Base-by-base conservation (phyloP, 2,888 invertebrate genomes). In the Drosophila subquinaria region DNA sequence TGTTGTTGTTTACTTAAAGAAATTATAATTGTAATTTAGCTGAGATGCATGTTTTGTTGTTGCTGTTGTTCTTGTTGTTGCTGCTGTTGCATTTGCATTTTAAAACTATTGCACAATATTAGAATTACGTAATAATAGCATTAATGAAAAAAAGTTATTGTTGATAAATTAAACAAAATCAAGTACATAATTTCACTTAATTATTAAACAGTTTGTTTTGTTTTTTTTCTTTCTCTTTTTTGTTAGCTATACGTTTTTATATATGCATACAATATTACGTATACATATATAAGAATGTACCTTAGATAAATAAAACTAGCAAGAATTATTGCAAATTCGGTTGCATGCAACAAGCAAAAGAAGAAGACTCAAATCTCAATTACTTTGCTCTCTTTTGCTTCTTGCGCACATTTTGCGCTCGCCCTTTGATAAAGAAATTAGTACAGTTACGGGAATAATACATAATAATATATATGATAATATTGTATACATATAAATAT, bases 91-190 rank as follows among this genome's bases (percentile, higher is more conserved):
- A 77, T 68, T 47, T 70, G 56, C 56, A 57, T 57, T 73, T 85
- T 83, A 86, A 84, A 87, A 84, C 83, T 84, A 84, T 84, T 84
- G 83, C 83, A 84, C 83, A 87, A 84, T 78, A 85, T 87, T 80
- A 87, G 61, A 83, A 79, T 73, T 83, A 86, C 70, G 57, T 78
- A 78, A 60, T 59, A 59, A 45, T 57, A 57, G 42, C 47, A 57
- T 70, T 57, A 73, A 61, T 63, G 62, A 42, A 50, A 64, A 64
- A 69, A 76, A 61, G 42, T 69, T 70, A 76, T 71, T 45, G 43
- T 45, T 55, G 64, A 79, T 68, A 83, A 86, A 81, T 79, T 76
- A 83, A 76, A 79, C 64, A 76, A 86, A 82, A 83, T 82, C 82
- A 82, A 86, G 86, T 83, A 82, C 86, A 82, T 82, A 51, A 85